phyloP scores from a whole-genome alignment of 1,140 invertebrate species.

The Drosophila mauritiana region DNA sequence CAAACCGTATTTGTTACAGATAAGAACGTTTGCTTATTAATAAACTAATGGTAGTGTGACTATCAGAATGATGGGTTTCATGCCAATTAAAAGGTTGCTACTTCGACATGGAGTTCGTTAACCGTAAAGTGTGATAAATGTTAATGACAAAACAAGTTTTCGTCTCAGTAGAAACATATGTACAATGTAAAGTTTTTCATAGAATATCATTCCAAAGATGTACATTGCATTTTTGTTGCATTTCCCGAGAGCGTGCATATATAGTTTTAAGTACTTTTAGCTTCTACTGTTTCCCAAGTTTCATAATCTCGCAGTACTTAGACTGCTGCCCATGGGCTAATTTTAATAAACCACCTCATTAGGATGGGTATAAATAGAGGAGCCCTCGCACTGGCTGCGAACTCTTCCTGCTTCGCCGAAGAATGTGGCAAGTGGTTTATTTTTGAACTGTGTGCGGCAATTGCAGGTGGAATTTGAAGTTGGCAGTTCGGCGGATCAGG shows the following conservation, averaged over 20 bases:
- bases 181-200: not conserved
- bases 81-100: too few species aligned
- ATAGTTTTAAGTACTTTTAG: not conserved
- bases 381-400: conserved; percentile 55
- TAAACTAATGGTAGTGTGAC: too few species aligned
- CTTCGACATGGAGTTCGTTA: not conserved
- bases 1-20: conserved; percentile 32
- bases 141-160: not conserved
- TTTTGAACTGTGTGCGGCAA: conserved; percentile 49
- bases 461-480: conserved; percentile 38
- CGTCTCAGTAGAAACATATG: not conserved
- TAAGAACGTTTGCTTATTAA: not conserved
- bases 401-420: conserved; percentile 36
- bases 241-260: not conserved
- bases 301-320: conserved; percentile 26
- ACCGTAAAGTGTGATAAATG: conserved; percentile 1
- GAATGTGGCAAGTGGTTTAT: conserved; percentile 68
- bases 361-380: conserved; percentile 48
- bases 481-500: conserved; percentile 7
- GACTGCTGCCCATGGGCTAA: conserved; percentile 25
- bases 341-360: conserved; percentile 50
- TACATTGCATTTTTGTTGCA: not conserved
- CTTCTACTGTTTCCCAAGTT: not conserved
- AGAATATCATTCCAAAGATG: too few species aligned
- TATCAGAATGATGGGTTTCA: too few species aligned